A percentile compares a stretch with the other conserved stretches of the same genome.
Conservation (phyloP, 2,113 vertebrate species). For the Spea bombifrons region DNA sequence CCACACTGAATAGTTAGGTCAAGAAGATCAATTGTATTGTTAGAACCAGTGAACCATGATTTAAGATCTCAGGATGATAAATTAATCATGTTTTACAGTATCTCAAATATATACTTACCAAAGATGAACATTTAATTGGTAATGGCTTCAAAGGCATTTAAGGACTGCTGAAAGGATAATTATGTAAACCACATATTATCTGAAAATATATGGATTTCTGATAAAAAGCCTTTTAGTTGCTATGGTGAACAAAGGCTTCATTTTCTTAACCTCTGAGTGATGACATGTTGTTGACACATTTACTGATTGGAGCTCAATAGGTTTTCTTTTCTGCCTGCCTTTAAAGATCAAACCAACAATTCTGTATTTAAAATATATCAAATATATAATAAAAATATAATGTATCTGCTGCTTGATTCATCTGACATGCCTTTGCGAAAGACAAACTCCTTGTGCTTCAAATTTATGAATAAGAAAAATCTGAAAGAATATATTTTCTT, state of each 20-base stretch:
- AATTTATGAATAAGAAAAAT: background rate
- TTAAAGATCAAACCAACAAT: constrained; percentile 48
- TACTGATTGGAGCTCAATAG: constrained; percentile 48
- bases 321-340: constrained; percentile 43
- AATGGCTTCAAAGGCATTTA: constrained; percentile 48
- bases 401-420: constrained; percentile 22
- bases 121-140: constrained; percentile 49
- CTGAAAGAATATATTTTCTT: background rate
- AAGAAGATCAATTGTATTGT: constrained; percentile 46
- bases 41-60: constrained; percentile 46
- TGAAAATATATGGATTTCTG: constrained; percentile 50
- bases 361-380: constrained; percentile 49
- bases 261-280: constrained; percentile 49
- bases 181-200: constrained; percentile 49
- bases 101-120: constrained; percentile 48
- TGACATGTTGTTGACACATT: constrained; percentile 49
- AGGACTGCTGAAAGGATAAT: constrained; percentile 49
- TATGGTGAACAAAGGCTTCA: constrained; percentile 50
- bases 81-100: constrained; percentile 50
- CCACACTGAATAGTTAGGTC: constrained; percentile 44
- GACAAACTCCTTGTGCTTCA: background rate
- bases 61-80: constrained; percentile 48
- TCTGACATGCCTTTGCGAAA: constrained; percentile 28
- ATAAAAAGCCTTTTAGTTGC: constrained; percentile 49
- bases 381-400: constrained; percentile 43